phyloP scores from a whole-genome alignment of 2,888 invertebrate genomes.

The Deroplatys truncata region DNA sequence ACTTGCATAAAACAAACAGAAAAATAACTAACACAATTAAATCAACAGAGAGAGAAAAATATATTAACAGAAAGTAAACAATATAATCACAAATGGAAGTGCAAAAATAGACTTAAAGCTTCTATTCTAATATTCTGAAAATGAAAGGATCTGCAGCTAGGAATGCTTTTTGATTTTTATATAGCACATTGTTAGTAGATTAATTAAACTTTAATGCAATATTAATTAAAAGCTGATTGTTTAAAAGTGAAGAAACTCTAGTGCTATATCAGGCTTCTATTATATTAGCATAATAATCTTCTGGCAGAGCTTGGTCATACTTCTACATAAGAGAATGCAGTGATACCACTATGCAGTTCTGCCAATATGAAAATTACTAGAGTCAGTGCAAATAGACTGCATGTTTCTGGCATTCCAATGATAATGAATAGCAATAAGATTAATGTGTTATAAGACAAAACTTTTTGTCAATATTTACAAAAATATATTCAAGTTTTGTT shows the following conservation, averaged over 20 bases:
- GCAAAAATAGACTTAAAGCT: neutral
- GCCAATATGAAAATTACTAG: neutral
- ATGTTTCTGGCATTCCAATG: neutral
- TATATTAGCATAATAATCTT: neutral
- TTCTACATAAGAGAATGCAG: neutral
- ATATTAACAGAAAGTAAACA: neutral
- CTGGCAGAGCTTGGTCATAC: neutral
- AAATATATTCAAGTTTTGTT: no score
- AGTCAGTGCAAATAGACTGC: neutral
- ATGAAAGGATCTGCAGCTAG: neutral
- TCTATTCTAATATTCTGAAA: conserved; percentile 7
- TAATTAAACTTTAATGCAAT: conserved; percentile 5
- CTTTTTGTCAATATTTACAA: no score
- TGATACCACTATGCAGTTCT: neutral
- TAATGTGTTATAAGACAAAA: no score
- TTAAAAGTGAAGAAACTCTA: neutral
- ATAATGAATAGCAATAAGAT: no score
- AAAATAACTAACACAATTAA: conserved; percentile 15
- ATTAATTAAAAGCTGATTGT: neutral
- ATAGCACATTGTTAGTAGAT: conserved; percentile 1
- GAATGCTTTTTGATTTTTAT: neutral
- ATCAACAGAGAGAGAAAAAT: neutral
- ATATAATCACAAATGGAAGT: neutral
- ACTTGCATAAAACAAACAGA: conserved; percentile 3
- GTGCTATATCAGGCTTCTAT: neutral